A percentile compares a stretch with the other conserved stretches of the same genome.
Evolutionary conservation across 2,797 vertebrate species (phyloP).

Genomic region (Sebastes diploproa): DNA sequence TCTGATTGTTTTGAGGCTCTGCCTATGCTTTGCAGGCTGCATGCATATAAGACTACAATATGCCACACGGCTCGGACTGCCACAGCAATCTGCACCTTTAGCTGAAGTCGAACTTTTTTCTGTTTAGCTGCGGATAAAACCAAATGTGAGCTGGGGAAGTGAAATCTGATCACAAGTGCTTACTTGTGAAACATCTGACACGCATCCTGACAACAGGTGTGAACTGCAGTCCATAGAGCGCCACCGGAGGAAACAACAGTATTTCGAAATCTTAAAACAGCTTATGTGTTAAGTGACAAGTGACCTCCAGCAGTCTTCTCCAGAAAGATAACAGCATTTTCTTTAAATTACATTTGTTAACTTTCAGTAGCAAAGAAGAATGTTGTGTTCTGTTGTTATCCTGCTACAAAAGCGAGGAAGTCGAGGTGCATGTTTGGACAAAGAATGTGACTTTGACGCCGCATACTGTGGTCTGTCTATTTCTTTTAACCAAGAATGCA

Average conservation of each 20-base stretch:
- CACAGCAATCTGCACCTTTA: conserved; percentile 6
- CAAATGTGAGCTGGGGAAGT: conserved; percentile 29
- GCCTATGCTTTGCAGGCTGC: conserved; percentile 4
- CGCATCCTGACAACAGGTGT: conserved; percentile 13
- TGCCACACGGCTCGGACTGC: conserved; percentile 10
- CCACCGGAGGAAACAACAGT: neutral
- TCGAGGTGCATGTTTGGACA: neutral
- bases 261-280: neutral
- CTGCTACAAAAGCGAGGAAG: neutral
- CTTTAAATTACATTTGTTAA: neutral
- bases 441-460: neutral
- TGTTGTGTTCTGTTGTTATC: neutral
- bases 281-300: neutral
- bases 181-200: conserved; percentile 48
- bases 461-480: neutral
- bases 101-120: conserved; percentile 26
- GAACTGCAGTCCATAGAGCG: conserved; percentile 1
- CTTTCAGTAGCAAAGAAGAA: neutral
- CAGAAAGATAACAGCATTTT: neutral
- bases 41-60: conserved; percentile 1
- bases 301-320: neutral
- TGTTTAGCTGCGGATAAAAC: conserved; percentile 14
- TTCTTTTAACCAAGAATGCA: neutral
- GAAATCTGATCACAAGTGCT: conserved; percentile 59
- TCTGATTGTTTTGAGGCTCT: conserved; percentile 29